Conservation (phyloP, 2,113 vertebrate species). For the Dolichotis patagonum region DNA sequence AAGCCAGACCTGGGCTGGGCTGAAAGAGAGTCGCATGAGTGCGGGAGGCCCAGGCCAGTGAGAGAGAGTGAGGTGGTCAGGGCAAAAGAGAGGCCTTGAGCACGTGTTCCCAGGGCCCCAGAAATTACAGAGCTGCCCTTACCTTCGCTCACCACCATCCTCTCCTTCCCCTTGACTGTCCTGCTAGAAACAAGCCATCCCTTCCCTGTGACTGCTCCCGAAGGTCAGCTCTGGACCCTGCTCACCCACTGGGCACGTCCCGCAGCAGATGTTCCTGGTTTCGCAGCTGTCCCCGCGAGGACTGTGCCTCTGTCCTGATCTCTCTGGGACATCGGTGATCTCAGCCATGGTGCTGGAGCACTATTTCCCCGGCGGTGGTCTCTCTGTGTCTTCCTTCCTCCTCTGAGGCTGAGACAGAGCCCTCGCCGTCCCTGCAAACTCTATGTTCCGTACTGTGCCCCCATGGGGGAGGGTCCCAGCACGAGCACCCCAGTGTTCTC, state of each 20-base stretch:
- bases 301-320: background rate
- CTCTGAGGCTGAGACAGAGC: background rate
- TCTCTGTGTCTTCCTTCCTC: background rate
- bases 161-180: background rate
- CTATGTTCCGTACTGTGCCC: fast-evolving
- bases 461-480: fast-evolving
- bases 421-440: fast-evolving
- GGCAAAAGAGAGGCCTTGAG: background rate
- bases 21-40: background rate
- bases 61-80: background rate
- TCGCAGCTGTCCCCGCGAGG: fast-evolving
- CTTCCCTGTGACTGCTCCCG: fast-evolving
- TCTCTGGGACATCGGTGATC: background rate
- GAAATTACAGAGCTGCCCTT: background rate
- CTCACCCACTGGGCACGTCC: background rate
- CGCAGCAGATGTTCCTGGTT: fast-evolving
- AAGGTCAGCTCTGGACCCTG: background rate
- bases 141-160: fast-evolving
- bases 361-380: background rate
- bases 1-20: background rate
- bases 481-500: background rate
- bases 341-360: background rate
- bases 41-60: background rate
- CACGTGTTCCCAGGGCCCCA: too few relatives aligned
- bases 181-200: background rate